Conservation (phyloP, 2,113 vertebrate genomes). For the Xiphophorus maculatus region DNA sequence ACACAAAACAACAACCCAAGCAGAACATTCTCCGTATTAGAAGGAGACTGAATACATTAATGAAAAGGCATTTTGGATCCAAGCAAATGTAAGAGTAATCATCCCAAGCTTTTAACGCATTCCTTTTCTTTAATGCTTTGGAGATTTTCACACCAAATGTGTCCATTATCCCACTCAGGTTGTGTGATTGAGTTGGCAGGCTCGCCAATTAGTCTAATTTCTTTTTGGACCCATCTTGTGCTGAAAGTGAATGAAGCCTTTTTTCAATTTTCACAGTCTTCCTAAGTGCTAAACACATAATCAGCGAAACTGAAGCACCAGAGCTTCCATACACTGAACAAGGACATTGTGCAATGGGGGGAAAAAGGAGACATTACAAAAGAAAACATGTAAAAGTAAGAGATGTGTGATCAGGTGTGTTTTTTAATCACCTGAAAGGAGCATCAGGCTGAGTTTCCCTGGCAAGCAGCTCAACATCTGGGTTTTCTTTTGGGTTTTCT, state of each 20-base stretch:
- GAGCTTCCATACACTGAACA: slow-evolving; percentile 43
- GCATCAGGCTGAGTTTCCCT: slow-evolving; percentile 60
- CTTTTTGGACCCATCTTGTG: slow-evolving; percentile 46
- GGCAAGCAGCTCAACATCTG: slow-evolving; percentile 50
- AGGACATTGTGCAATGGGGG: slow-evolving; percentile 21
- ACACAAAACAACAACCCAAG: slow-evolving; percentile 10
- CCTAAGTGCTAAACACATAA: slow-evolving; percentile 56
- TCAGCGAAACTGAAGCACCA: slow-evolving; percentile 52
- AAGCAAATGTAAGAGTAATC: slow-evolving; percentile 38
- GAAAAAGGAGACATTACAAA: slow-evolving; percentile 22
- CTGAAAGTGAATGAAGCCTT: slow-evolving; percentile 43
- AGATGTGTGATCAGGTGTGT: slow-evolving; percentile 61
- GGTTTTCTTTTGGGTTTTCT: slow-evolving; percentile 48
- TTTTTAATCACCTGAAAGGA: slow-evolving; percentile 62
- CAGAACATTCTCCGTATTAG: slow-evolving; percentile 28
- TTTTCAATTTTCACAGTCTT: slow-evolving; percentile 34
- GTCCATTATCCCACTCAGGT: slow-evolving; percentile 59
- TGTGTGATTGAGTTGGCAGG: slow-evolving; percentile 42
- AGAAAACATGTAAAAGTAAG: slow-evolving; percentile 32
- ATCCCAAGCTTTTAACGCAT: slow-evolving; percentile 49
- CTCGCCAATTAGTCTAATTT: slow-evolving; percentile 54
- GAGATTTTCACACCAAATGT: slow-evolving; percentile 56
- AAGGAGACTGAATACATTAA: slow-evolving; percentile 22
- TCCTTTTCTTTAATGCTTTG: slow-evolving; percentile 37
- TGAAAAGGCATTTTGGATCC: slow-evolving; percentile 29